Conservation (phyloP, 1,140 invertebrate genomes). For the Planococcus citri region DNA sequence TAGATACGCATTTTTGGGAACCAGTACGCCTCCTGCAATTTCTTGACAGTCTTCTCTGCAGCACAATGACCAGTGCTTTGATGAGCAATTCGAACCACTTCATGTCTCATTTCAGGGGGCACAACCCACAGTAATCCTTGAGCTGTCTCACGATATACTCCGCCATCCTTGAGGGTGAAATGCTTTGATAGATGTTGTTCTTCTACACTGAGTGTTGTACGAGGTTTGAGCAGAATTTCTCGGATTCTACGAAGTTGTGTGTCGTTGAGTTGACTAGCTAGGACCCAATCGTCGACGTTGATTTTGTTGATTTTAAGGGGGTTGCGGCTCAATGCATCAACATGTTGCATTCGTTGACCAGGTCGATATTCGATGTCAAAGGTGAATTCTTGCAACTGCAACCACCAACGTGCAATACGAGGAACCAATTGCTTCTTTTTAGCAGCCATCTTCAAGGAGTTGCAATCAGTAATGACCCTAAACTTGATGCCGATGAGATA, state of each 20-base stretch:
- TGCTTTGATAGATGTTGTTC: neutral
- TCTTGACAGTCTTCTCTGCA: neutral
- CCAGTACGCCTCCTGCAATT: neutral
- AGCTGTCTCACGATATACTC: neutral
- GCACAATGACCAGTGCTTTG: neutral
- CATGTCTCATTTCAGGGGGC: neutral
- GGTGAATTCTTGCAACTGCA: constrained; percentile 15
- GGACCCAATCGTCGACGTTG: neutral
- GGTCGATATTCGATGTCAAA: constrained; percentile 14
- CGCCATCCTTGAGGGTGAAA: neutral
- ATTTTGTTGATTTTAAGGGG: neutral
- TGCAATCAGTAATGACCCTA: constrained; percentile 14
- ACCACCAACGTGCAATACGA: neutral
- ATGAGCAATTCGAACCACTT: neutral
- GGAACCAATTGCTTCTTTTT: neutral
- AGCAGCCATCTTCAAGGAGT: neutral
- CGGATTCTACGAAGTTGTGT: neutral
- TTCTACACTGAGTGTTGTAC: neutral
- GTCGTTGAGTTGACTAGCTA: neutral
- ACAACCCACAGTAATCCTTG: neutral
- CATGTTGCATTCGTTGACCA: constrained; percentile 10
- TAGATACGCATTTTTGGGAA: neutral
- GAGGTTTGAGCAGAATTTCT: neutral
- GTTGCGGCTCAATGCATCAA: neutral
- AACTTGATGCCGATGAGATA: constrained; percentile 14